Conservation (phyloP, 2,888 invertebrate species). For the Drosophila gaucha region DNA sequence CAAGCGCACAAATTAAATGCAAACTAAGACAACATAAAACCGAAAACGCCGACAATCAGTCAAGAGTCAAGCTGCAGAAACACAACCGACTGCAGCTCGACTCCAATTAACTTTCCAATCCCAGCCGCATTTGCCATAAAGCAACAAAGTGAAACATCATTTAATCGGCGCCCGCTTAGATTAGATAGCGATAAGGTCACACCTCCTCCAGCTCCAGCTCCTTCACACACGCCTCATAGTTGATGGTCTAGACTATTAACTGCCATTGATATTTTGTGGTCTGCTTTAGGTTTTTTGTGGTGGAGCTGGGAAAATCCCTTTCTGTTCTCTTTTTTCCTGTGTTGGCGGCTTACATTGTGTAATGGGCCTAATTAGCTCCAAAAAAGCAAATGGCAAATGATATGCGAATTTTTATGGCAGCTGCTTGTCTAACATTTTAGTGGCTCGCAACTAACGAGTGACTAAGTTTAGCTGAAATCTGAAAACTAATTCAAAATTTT, state of each 20-base stretch:
- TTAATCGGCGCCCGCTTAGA: constrained; percentile 55
- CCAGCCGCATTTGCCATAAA: constrained; percentile 22
- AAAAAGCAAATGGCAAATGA: not conserved
- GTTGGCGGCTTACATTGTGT: constrained; percentile 20
- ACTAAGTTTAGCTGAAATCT: too few species aligned
- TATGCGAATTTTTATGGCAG: not conserved
- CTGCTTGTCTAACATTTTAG: not conserved
- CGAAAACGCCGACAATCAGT: constrained; percentile 60
- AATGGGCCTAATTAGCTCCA: constrained; percentile 3
- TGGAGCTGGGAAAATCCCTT: not conserved
- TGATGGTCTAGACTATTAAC: constrained; percentile 2
- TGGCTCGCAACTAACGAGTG: not conserved
- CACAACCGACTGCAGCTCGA: constrained; percentile 12
- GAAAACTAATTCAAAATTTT: too few species aligned
- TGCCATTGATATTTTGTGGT: constrained; percentile 2
- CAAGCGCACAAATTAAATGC: constrained; percentile 76
- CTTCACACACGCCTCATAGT: not conserved
- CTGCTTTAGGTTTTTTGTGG: constrained; percentile 2
- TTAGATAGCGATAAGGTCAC: constrained; percentile 55
- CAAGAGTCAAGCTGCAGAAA: constrained; percentile 44
- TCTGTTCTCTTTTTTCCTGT: not conserved
- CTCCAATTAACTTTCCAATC: constrained; percentile 62
- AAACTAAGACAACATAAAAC: constrained; percentile 56
- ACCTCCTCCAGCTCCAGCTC: constrained; percentile 1
- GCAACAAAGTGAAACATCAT: constrained; percentile 49